Evolutionary conservation across 2,113 vertebrate genomes (phyloP), one percentile per base, ranked within the genome.

Genomic region (Nesoenas mayeri): DNA sequence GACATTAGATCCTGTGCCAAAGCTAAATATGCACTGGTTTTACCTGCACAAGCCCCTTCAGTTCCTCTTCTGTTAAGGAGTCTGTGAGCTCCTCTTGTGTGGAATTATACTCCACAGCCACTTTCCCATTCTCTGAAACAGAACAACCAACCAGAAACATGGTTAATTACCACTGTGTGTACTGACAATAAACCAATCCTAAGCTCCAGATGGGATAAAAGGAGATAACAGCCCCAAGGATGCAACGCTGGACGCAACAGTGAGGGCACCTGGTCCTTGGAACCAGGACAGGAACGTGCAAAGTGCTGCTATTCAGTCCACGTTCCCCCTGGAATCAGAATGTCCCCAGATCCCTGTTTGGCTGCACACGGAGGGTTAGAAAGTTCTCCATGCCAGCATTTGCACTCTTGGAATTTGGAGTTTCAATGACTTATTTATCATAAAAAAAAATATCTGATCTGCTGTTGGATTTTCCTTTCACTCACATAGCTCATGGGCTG

Each of bases 51-150:
- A 98, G 85, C 58, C 95, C 97, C 24, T 96, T 89, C 36, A 97
- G 82, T 7, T 98, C 97, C 50, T 98, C 98, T 65, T 98, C 97
- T 31, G 96, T 94, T 72, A 97, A 53, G 42, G 73, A 78, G 40
- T 97, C 97, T 29, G 86, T 79, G 56, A 93, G 87, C 66, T 98
- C 97, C 51, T 97, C 97, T n/a, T 85, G 83, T 50, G 94, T 79
- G 71, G 74, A 62, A 70, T 80, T 95, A 56, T 97, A 97, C 44
- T 97, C 97, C 74, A 98, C 97, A 0, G 96, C 97, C 78, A 98
- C 97, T 88, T 98, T 98, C 54, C 98, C 98, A 21, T 94, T 98
- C 31, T 98, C 98, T 98, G 95, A 74, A 96, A 84, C 10, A 71
- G 60, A 83, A 53, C 13, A 48, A 77, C 28, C 48, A 74, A n/a